These are phyloP conservation scores for Coendou prehensilis DNA, from an alignment of 2,797 vertebrate species.

Conservation along the genomic window DNA sequence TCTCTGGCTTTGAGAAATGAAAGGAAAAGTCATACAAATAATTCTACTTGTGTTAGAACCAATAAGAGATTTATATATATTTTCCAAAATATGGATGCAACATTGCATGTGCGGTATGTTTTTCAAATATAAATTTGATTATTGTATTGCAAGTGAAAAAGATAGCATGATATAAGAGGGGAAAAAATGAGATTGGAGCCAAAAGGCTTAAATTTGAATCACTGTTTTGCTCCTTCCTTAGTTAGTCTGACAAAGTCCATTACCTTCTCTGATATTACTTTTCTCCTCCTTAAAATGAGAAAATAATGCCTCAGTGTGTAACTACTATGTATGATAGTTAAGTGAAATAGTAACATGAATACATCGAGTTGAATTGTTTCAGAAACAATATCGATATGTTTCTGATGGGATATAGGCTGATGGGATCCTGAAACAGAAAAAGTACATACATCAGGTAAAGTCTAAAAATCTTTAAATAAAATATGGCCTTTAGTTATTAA, in stretches of 20 bases:
- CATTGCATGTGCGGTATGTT: background rate
- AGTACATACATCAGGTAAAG: background rate
- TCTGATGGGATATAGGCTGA: too few relatives aligned
- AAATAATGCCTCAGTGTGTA: background rate
- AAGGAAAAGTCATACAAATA: conserved; percentile 58
- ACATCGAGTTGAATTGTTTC: background rate
- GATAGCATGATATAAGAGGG: background rate
- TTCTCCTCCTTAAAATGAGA: conserved; percentile 56
- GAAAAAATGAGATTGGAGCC: background rate
- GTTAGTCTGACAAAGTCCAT: conserved; percentile 9
- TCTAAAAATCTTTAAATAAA: conserved; percentile 27
- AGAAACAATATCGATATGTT: background rate
- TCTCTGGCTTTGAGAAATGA: conserved; percentile 71
- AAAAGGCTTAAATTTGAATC: conserved; percentile 28
- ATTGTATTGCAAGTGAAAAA: conserved; percentile 41
- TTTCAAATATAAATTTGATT: conserved; percentile 70
- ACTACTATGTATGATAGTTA: background rate
- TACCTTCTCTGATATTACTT: background rate
- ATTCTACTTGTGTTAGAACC: conserved; percentile 46
- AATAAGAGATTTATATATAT: conserved; percentile 31
- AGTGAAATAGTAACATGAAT: conserved; percentile 2
- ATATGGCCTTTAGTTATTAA: background rate
- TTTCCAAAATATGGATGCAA: conserved; percentile 47
- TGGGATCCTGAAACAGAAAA: conserved; percentile 6
- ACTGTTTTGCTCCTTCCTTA: background rate